Percentiles rank a stretch among this genome's conserved stretches.
Evolutionary conservation across 2,888 invertebrate species (phyloP).

Genomic region (Lepidochrysops patricia): DNA sequence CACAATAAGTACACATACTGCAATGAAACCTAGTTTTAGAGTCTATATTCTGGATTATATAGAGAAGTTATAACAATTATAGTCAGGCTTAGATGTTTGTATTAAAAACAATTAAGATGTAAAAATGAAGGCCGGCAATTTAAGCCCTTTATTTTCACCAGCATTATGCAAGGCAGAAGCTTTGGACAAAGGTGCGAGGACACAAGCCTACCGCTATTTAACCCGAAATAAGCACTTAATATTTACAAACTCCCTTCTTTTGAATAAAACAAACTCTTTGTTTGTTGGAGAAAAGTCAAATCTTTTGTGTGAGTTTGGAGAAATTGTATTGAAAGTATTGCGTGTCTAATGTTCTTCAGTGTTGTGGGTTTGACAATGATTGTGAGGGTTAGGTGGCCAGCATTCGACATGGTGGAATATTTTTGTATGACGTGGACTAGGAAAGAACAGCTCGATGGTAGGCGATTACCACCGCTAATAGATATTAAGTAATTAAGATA

Average conservation of each 20-base stretch:
- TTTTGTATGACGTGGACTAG: no score
- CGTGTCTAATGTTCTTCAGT: not conserved
- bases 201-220: not conserved
- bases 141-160: not conserved
- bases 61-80: no score
- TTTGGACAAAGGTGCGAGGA: not conserved
- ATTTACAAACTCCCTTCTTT: not conserved
- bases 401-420: slow-evolving; percentile 1
- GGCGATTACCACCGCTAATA: no score
- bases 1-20: no score
- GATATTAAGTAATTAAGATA: no score
- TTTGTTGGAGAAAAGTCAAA: not conserved
- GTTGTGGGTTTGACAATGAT: not conserved
- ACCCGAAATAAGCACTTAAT: not conserved
- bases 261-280: not conserved
- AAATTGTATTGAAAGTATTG: not conserved
- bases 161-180: not conserved
- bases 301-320: slow-evolving; percentile 1
- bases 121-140: no score
- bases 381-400: not conserved
- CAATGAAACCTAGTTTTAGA: no score
- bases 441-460: no score
- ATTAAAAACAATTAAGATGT: no score
- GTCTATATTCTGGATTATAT: no score
- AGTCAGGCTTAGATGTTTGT: no score